Base-by-base conservation (phyloP, 2,888 invertebrate species). In the Cephonodes hylas region DNA sequence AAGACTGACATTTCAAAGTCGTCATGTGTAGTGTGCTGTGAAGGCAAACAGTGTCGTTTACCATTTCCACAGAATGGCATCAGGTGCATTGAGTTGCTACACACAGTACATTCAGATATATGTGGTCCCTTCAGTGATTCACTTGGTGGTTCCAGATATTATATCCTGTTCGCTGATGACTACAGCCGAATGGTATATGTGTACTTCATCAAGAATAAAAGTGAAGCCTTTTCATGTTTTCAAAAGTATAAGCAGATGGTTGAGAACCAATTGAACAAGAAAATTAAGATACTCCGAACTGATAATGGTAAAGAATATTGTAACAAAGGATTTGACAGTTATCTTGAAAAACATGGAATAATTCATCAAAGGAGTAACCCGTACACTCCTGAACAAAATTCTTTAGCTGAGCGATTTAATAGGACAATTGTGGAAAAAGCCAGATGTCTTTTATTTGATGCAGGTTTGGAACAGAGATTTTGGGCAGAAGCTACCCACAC, bases 91-190 rank as follows among this genome's bases (percentile, higher is more conserved):
- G 59, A 68, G 34, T 6, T 66, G 2, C 38, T 71, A 18, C 15
- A 63, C 2, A 10, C 64, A 10, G 58, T 69, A 13, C 67, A 68
- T 57, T 63, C 15, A 7, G 66, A 66, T 45, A 53, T 70, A 0
- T 70, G 70, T 56, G 70, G 70, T 0, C 67, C 67, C n/a, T n/a
- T n/a, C n/a, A n/a, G n/a, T n/a, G n/a, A n/a, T n/a, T 67, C 65
- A 6, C n/a, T 67, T 7, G 66, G 66, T n/a, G 62, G 60, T 0
- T 53, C 60, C 0, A 58, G 42, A n/a, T 64, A 64, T 42, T 60
- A 60, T n/a, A 2, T 64, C 0, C 3, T 62, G 0, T 62, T 64
- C 53, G 38, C 62, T 0, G 64, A 64, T 27, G 64, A 60, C n/a
- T 38, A 58, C 15, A 64, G 62, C 10, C 60, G 70, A 4, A 70